These are phyloP conservation scores for Diplosoma virens DNA, from an alignment of 23 tunicate species.

Conservation along the genomic window DNA sequence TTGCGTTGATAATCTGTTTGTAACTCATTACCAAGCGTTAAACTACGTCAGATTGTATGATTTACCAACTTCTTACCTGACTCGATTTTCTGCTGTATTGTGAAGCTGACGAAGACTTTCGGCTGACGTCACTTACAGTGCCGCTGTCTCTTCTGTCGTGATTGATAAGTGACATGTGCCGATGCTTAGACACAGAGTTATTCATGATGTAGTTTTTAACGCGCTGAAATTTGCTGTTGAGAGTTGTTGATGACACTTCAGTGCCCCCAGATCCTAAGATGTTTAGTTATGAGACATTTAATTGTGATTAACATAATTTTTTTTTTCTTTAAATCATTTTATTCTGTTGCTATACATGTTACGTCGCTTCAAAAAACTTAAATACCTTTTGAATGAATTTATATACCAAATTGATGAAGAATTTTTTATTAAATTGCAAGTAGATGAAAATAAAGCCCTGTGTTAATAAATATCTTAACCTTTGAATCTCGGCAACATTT, in stretches of 20 bases:
- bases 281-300: too few species aligned
- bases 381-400: too few species aligned
- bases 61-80: constrained; percentile 42
- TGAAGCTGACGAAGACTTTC: constrained; percentile 79
- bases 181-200: constrained; percentile 35
- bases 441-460: too few species aligned
- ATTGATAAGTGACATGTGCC: constrained; percentile 61
- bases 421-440: too few species aligned
- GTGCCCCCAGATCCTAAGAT: too few species aligned
- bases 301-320: too few species aligned
- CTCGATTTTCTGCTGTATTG: constrained; percentile 69
- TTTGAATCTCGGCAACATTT: too few species aligned
- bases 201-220: constrained; percentile 11
- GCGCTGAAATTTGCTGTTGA: constrained; percentile 17
- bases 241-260: constrained; percentile 76
- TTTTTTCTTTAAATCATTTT: too few species aligned
- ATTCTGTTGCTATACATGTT: too few species aligned
- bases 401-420: too few species aligned
- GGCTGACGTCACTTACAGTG: constrained; percentile 77
- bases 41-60: neutral
- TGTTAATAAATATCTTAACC: too few species aligned
- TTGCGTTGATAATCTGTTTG: neutral
- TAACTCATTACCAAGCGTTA: neutral
- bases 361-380: too few species aligned
- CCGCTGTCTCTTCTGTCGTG: constrained; percentile 92